Evolutionary conservation across 2,888 invertebrate genomes (phyloP), one percentile per base, ranked within the genome.

Genomic region (Mimachlamys varia): DNA sequence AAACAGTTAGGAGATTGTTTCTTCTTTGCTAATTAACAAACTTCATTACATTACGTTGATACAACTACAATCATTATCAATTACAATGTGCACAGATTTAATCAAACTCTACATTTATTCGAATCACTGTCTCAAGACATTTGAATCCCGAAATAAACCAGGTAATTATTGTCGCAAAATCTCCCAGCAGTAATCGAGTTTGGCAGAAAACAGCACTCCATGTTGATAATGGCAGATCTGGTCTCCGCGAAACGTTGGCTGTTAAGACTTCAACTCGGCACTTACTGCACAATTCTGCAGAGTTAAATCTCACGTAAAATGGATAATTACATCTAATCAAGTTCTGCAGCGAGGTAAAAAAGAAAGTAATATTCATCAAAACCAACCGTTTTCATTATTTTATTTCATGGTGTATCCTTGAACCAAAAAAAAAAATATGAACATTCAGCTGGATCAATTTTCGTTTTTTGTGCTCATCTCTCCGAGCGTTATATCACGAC

Each of bases 401-500:
- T 22, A 76, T 76, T 76, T 76, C 76, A 76, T 76, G 33, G 33
- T 27, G 12, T 10, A 19, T 58, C 19, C n/a, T 58, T n/a, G 58
- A 58, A 22, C 13, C 33, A 33, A 12, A 33, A 27, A 0, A 27
- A 0, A 27, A 3, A 13, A 3, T 19, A 7, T n/a, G 13, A 33
- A 76, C 33, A 76, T 76, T 76, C 76, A 27, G 76, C 13, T 33
- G 76, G 76, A 76, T 76, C 76, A 33, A 76, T 76, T n/a, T 76
- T 62, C 62, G n/a, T 62, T 76, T 76, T 76, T 76, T 76, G 33
- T 33, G 76, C 33, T 33, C 33, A 13, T 76, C 33, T 76, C 76
- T 76, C 22, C 0, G 0, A 76, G 76, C 22, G 15, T 76, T 76
- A 76, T 76, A 76, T 76, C 76, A 76, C 27, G 2, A 15, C 33